These are phyloP conservation scores for Tipula lateralis DNA, from an alignment of 2,888 invertebrate species.

Conservation along the genomic window DNA sequence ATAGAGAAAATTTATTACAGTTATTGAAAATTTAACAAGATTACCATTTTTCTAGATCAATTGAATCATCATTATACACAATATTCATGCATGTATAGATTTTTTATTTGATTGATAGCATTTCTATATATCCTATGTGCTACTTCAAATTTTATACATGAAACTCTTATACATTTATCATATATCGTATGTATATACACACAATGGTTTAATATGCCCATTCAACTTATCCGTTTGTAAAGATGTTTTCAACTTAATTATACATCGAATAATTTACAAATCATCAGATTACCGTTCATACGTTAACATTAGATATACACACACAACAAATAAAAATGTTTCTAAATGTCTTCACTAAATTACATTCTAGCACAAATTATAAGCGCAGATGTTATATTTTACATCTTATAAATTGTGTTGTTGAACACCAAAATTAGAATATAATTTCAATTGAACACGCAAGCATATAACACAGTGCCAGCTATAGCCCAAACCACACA, in stretches of 20 bases:
- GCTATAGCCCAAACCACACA: constrained; percentile 2
- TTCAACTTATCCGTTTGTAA: not conserved
- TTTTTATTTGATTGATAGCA: not conserved
- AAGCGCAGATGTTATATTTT: not conserved
- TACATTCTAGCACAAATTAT: not conserved
- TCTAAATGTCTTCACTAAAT: constrained; percentile 6
- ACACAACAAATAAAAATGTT: not conserved
- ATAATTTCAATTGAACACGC: not conserved
- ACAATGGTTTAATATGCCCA: not conserved
- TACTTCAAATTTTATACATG: not conserved
- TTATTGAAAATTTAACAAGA: not conserved
- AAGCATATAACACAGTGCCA: not conserved
- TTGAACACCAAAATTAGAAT: not conserved
- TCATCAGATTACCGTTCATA: not conserved
- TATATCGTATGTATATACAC: not conserved
- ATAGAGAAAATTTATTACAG: not conserved
- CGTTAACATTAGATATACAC: not conserved
- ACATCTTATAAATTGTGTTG: not conserved
- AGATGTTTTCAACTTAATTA: not conserved
- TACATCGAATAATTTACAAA: not conserved
- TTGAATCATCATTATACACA: not conserved
- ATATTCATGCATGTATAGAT: not conserved
- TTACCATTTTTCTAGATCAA: constrained; percentile 11
- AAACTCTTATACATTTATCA: not conserved
- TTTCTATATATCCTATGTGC: not conserved